Conservation (phyloP, 1,140 invertebrate genomes). For the Drosophila pandora region DNA sequence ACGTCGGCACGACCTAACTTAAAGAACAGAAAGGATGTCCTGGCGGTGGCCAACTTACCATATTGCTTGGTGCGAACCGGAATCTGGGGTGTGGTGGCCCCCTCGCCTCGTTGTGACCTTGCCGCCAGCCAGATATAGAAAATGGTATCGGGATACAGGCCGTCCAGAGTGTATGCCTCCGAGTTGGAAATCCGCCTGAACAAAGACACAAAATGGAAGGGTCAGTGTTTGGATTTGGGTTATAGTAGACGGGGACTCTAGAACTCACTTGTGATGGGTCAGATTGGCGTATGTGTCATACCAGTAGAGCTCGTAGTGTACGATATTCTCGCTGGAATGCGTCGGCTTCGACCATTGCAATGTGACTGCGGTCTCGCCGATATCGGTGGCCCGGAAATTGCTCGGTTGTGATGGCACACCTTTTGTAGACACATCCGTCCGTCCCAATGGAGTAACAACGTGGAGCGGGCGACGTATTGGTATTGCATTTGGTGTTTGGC, state of each 20-base stretch:
- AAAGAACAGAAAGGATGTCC: slow-evolving; percentile 10
- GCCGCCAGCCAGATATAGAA: slow-evolving; percentile 98
- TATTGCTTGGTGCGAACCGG: slow-evolving; percentile 97
- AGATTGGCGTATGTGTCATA: slow-evolving; percentile 97
- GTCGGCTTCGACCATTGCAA: slow-evolving; percentile 95
- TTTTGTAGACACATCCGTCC: slow-evolving; percentile 62
- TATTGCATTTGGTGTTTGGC: slow-evolving; percentile 63
- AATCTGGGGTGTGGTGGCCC: slow-evolving; percentile 96
- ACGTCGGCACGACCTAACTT: slow-evolving; percentile 62
- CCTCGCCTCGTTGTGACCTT: slow-evolving; percentile 95
- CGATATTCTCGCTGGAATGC: slow-evolving; percentile 95
- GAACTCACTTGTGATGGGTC: slow-evolving; percentile 87
- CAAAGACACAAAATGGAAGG: not conserved
- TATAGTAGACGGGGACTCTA: slow-evolving; percentile 29
- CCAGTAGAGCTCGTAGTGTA: slow-evolving; percentile 98
- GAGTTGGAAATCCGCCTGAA: slow-evolving; percentile 89
- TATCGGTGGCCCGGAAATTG: slow-evolving; percentile 92
- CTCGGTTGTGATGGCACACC: slow-evolving; percentile 97
- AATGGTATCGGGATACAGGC: slow-evolving; percentile 96
- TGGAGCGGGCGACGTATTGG: slow-evolving; percentile 10
- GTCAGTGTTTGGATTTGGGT: slow-evolving; percentile 4
- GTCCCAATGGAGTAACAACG: not conserved
- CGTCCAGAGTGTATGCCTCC: slow-evolving; percentile 93
- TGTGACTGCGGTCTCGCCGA: slow-evolving; percentile 92
- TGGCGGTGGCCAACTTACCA: slow-evolving; percentile 88